phyloP scores from a whole-genome alignment of 1,140 invertebrate genomes.

The Mylabris phalerata region DNA sequence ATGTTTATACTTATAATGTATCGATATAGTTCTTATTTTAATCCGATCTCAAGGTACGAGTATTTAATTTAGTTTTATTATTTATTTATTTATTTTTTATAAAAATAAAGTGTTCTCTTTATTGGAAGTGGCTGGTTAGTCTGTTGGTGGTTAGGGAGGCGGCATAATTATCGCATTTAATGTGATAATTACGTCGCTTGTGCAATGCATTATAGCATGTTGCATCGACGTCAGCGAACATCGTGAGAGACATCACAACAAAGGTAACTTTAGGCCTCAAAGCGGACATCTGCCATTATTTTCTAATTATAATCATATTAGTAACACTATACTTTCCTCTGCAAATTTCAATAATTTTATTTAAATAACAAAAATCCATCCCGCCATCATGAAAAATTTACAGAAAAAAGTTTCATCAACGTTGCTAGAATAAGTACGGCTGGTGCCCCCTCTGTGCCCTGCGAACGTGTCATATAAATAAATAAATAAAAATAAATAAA shows the following conservation, averaged over 20 bases:
- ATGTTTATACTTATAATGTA: constrained; percentile 18
- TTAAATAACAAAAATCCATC: too few relatives aligned
- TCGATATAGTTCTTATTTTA: constrained; percentile 23
- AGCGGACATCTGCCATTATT: too few relatives aligned
- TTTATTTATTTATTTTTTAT: constrained; percentile 9
- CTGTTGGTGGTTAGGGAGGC: constrained; percentile 23
- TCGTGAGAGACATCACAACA: constrained; percentile 30
- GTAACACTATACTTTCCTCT: too few relatives aligned
- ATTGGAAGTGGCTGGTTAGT: constrained; percentile 38
- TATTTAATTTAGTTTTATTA: constrained; percentile 1
- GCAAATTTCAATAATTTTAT: too few relatives aligned
- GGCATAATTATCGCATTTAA: constrained; percentile 2
- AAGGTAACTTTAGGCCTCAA: constrained; percentile 12
- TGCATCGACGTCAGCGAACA: constrained; percentile 31
- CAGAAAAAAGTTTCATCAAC: too few relatives aligned
- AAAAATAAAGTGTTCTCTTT: constrained; percentile 33
- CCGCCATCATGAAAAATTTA: too few relatives aligned
- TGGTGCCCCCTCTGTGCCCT: too few relatives aligned
- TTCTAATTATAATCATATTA: too few relatives aligned
- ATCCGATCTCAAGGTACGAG: constrained; percentile 31
- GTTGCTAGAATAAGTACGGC: too few relatives aligned
- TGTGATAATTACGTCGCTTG: constrained; percentile 19
- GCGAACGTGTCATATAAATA: constrained; percentile 20
- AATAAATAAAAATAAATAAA: constrained; percentile 29
- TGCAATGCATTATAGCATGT: constrained; percentile 28